Percentiles rank a stretch among this genome's conserved stretches.
Evolutionary conservation across 2,888 invertebrate genomes (phyloP).

Genomic region (Cerastis rubricosa): DNA sequence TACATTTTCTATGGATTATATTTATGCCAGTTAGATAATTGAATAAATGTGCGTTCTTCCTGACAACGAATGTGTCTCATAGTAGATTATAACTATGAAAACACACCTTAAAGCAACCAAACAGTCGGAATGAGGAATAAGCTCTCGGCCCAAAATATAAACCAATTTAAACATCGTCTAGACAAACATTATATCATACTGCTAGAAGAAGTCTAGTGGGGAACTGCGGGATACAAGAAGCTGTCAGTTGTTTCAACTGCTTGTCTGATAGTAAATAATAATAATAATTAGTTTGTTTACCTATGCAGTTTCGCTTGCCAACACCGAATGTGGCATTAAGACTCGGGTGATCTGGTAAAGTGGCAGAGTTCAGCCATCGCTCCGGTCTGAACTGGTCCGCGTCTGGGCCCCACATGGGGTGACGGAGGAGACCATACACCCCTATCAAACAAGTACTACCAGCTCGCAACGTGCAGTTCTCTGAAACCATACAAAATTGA

Average conservation of each 20-base stretch:
- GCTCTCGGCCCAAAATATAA: no score
- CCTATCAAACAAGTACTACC: neutral
- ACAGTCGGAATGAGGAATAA: no score
- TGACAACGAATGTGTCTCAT: neutral
- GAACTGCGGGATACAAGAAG: no score
- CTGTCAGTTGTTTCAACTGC: no score
- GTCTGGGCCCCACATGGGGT: conserved; percentile 78
- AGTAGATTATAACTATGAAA: no score
- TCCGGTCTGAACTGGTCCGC: conserved; percentile 76
- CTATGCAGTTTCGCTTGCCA: conserved; percentile 54
- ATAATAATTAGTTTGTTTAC: no score
- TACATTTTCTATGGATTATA: no score
- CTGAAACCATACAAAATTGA: neutral
- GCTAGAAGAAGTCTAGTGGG: no score
- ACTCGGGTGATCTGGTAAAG: conserved; percentile 67
- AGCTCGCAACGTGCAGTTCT: neutral
- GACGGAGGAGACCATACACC: conserved; percentile 66
- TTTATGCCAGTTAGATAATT: neutral
- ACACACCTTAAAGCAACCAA: no score
- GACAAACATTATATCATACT: no score
- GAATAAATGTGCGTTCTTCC: neutral
- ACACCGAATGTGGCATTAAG: conserved; percentile 64
- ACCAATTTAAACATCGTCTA: no score
- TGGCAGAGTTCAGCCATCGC: conserved; percentile 74
- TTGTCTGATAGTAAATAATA: no score